Evolutionary conservation across 1,140 invertebrate genomes (phyloP).

Genomic region (Ptiloglossa arizonensis): DNA sequence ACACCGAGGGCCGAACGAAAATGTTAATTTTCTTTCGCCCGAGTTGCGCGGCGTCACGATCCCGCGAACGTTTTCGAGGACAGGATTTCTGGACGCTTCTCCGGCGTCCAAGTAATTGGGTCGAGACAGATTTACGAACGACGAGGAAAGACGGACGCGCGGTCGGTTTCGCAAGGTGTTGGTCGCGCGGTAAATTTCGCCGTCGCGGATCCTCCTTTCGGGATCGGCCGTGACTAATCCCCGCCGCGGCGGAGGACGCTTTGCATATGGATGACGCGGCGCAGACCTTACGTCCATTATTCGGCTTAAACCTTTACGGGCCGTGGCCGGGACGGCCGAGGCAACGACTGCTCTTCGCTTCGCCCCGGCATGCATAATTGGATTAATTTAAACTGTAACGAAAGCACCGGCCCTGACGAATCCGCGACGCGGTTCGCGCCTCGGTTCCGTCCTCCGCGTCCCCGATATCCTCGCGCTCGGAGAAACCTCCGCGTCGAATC

Average conservation of each 20-base stretch:
- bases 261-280: slow-evolving; percentile 62
- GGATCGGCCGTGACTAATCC: slow-evolving; percentile 61
- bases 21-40: neutral
- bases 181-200: slow-evolving; percentile 21
- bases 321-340: neutral
- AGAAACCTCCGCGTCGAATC: neutral
- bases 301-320: slow-evolving; percentile 57
- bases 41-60: slow-evolving; percentile 44
- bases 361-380: slow-evolving; percentile 62
- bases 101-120: slow-evolving; percentile 12
- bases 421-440: slow-evolving; percentile 8
- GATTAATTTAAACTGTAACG: slow-evolving; percentile 68
- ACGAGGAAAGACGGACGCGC: slow-evolving; percentile 12
- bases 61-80: neutral
- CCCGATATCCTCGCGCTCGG: neutral
- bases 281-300: slow-evolving; percentile 52
- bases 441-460: too few species aligned
- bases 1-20: too few species aligned
- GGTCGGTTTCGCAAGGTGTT: slow-evolving; percentile 36
- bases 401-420: slow-evolving; percentile 35
- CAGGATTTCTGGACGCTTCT: slow-evolving; percentile 17
- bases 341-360: neutral
- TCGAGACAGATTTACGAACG: slow-evolving; percentile 8
- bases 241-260: slow-evolving; percentile 38
- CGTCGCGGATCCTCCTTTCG: slow-evolving; percentile 41